Evolutionary conservation across 2,113 vertebrate genomes (phyloP).

Genomic region (Xenotilapia caudafasciata): DNA sequence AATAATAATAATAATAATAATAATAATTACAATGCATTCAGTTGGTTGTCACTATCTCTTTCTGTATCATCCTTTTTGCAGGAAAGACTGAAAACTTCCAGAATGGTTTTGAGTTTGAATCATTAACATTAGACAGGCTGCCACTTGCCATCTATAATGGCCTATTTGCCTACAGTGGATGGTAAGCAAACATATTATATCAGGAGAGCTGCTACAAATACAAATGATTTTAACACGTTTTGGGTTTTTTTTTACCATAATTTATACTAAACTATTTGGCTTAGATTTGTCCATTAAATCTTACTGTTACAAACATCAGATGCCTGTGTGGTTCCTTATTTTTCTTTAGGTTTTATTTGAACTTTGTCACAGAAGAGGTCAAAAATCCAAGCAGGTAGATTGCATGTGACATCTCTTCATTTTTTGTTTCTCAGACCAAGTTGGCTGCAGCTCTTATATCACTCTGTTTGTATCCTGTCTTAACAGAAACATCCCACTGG

Average conservation of each 20-base stretch:
- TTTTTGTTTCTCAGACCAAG: neutral
- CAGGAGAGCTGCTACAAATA: neutral
- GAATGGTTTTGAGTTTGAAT: slow-evolving; percentile 72
- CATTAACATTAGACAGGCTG: slow-evolving; percentile 70
- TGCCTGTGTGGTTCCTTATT: neutral
- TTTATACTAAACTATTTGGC: neutral
- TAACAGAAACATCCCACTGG: slow-evolving; percentile 85
- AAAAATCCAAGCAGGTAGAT: slow-evolving; percentile 80
- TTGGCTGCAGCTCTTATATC: neutral
- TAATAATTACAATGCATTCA: neutral
- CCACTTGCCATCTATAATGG: slow-evolving; percentile 85
- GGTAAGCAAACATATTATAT: slow-evolving; percentile 63
- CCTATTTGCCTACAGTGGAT: slow-evolving; percentile 85
- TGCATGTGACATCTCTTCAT: neutral
- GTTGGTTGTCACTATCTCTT: neutral
- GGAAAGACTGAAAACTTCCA: slow-evolving; percentile 80
- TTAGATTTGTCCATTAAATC: neutral
- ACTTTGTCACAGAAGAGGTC: slow-evolving; percentile 83
- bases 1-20: accelerated
- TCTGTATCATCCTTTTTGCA: slow-evolving; percentile 18
- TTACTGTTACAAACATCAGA: neutral
- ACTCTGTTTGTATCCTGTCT: neutral
- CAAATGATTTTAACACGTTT: neutral
- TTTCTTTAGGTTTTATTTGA: slow-evolving; percentile 77
- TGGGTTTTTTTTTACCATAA: neutral